A percentile compares a stretch with the other conserved stretches of the same genome.
Conservation (phyloP, 2,797 vertebrate species). For the Pangasius djambal region DNA sequence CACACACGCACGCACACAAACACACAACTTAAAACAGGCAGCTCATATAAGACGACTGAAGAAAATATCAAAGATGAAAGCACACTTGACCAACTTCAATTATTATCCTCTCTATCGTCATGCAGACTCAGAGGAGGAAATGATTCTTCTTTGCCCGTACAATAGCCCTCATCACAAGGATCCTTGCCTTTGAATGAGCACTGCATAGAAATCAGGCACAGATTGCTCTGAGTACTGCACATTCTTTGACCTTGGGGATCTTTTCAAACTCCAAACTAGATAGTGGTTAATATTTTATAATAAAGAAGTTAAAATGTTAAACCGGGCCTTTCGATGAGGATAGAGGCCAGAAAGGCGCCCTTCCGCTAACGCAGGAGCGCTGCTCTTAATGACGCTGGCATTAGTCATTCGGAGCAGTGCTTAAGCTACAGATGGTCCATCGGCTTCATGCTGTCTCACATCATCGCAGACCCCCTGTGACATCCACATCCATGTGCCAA, state of each 20-base stretch:
- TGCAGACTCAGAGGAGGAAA: conserved; percentile 53
- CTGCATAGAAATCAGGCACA: conserved; percentile 53
- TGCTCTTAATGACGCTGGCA: conserved; percentile 42
- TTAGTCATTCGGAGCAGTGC: conserved; percentile 50
- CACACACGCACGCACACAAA: conserved; percentile 13
- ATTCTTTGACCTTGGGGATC: conserved; percentile 64
- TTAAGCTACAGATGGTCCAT: conserved; percentile 40
- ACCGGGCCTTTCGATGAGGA: conserved; percentile 38
- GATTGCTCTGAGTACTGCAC: conserved; percentile 53
- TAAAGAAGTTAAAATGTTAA: conserved; percentile 62
- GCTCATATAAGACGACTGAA: conserved; percentile 52
- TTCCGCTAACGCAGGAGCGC: conserved; percentile 1
- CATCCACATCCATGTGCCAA: conserved; percentile 21
- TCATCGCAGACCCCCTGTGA: conserved; percentile 44
- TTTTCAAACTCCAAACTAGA: conserved; percentile 54
- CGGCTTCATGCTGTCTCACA: conserved; percentile 43
- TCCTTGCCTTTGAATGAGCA: conserved; percentile 51
- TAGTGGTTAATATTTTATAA: conserved; percentile 62
- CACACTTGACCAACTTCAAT: conserved; percentile 63
- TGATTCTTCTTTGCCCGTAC: conserved; percentile 58
- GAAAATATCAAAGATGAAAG: conserved; percentile 63
- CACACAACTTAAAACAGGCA: conserved; percentile 39
- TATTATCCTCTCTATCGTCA: conserved; percentile 54
- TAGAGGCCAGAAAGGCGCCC: conserved; percentile 33
- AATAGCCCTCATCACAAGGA: conserved; percentile 62